A percentile compares a stretch with the other conserved stretches of the same genome.
These are phyloP conservation scores for Ctenicera cuprea DNA, from an alignment of 2,888 invertebrate species.

Conservation along the genomic window DNA sequence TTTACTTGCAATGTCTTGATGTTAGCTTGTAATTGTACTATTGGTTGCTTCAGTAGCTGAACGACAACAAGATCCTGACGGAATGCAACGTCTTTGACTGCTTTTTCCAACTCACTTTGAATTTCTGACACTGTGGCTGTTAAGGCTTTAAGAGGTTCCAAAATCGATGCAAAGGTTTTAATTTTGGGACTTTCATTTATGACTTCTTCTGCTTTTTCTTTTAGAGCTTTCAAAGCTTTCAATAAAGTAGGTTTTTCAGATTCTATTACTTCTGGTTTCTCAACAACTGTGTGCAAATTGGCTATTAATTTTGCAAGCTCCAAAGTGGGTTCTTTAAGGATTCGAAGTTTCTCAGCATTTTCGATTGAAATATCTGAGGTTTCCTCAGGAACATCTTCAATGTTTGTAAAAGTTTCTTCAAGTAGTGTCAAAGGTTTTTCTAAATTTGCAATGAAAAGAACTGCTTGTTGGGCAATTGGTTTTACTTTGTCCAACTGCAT, in stretches of 20 bases:
- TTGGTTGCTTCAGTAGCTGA: constrained; percentile 3
- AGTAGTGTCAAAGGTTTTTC: constrained; percentile 27
- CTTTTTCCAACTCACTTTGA: constrained; percentile 24
- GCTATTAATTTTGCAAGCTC: background rate
- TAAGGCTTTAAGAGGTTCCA: constrained; percentile 20
- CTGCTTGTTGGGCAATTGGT: constrained; percentile 15
- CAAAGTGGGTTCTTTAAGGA: background rate
- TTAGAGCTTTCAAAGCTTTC: constrained; percentile 41
- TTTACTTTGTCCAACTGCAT: constrained; percentile 2
- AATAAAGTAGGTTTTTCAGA: constrained; percentile 36
- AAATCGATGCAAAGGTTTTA: background rate
- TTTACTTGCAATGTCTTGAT: constrained; percentile 17
- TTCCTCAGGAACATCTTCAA: constrained; percentile 2
- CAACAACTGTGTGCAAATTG: constrained; percentile 12
- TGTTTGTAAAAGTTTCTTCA: constrained; percentile 19
- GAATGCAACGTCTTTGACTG: background rate
- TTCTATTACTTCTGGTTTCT: constrained; percentile 44
- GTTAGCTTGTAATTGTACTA: constrained; percentile 5
- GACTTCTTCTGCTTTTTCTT: constrained; percentile 21
- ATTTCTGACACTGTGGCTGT: constrained; percentile 8
- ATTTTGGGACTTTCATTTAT: constrained; percentile 12
- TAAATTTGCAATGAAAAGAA: constrained; percentile 6
- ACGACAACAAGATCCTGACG: constrained; percentile 1
- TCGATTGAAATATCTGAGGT: background rate
- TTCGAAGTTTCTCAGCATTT: background rate